Evolutionary conservation across 2,888 invertebrate genomes (phyloP), one percentile per base, ranked within the genome.

Genomic region (Amblyjoppa fuscipennis): DNA sequence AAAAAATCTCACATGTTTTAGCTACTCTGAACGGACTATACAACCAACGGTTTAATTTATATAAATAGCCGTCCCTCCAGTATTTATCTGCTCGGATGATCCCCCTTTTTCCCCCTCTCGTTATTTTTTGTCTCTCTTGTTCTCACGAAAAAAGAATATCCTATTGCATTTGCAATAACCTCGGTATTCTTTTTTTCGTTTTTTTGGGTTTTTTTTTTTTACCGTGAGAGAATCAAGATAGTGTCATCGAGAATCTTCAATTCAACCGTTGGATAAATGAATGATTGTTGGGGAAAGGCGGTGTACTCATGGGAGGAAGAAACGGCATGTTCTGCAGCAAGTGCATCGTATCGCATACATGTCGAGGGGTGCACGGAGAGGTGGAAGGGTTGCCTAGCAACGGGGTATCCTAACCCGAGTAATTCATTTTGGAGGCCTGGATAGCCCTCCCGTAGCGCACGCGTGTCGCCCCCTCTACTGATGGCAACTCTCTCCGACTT

Each of bases 371-470:
- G 81, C 80, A 87, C 77, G 82, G 81, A 78, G 88, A 81, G 80
- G 87, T 75, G 73, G 56, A 79, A 86, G 83, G 84, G 91, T 92
- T 91, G 91, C 91, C 88, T 85, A 88, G 92, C 90, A 92, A 91
- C 92, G 76, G 82, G 64, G 61, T 79, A 73, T 89, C 88, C 88
- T 87, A 89, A 89, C 88, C 87, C 87, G 87, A 89, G 89, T 91
- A 93, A 93, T 93, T 93, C 92, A 92, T 92, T 92, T 92, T 90
- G 88, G 89, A 88, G 89, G 85, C 87, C 83, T 74, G 83, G 85
- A 81, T 64, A 73, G 66, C 74, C 76, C 79, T 75, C 83, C 85
- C 71, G 82, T 34, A 61, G 85, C 82, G 82, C 75, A 66, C 66
- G 76, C 76, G 76, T 76, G 66, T 4, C 34, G 16, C 81, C 81